Evolutionary conservation across 2,797 vertebrate species (phyloP).

Genomic region (Clarias laeviceps): DNA sequence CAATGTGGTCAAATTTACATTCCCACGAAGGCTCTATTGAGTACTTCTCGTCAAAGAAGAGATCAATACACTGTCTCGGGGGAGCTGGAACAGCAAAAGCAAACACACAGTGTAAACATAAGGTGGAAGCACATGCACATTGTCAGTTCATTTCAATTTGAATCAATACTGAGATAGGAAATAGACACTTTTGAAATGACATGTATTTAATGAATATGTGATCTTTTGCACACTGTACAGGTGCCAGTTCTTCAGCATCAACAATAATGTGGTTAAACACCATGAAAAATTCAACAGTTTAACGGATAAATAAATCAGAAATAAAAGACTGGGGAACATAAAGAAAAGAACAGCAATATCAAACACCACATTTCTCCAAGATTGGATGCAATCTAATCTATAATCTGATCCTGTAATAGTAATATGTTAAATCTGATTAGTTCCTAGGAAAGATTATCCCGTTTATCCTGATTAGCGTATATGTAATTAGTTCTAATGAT

Average conservation of each 20-base stretch:
- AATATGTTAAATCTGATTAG: neutral
- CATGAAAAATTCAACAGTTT: neutral
- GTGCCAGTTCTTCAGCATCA: neutral
- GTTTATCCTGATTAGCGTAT: neutral
- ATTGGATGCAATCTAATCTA: neutral
- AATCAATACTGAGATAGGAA: constrained; percentile 20
- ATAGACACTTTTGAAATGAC: neutral
- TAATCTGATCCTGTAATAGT: neutral
- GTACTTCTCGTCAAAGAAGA: constrained; percentile 97
- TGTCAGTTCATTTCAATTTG: constrained; percentile 20
- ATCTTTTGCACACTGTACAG: neutral
- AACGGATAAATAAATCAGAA: neutral
- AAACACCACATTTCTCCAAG: neutral
- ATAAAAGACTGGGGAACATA: neutral
- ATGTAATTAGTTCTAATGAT: neutral
- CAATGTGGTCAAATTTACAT: constrained; percentile 99
- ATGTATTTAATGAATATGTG: constrained; percentile 3
- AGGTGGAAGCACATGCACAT: constrained; percentile 11
- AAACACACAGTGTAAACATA: constrained; percentile 28
- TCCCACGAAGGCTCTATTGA: constrained; percentile 99
- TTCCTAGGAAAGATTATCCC: neutral
- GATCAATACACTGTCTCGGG: constrained; percentile 96
- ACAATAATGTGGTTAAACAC: constrained; percentile 6
- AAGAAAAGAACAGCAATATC: neutral
- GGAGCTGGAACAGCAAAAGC: constrained; percentile 80